Conservation (phyloP, 2,113 vertebrate genomes). For the Malurus cyaneus region DNA sequence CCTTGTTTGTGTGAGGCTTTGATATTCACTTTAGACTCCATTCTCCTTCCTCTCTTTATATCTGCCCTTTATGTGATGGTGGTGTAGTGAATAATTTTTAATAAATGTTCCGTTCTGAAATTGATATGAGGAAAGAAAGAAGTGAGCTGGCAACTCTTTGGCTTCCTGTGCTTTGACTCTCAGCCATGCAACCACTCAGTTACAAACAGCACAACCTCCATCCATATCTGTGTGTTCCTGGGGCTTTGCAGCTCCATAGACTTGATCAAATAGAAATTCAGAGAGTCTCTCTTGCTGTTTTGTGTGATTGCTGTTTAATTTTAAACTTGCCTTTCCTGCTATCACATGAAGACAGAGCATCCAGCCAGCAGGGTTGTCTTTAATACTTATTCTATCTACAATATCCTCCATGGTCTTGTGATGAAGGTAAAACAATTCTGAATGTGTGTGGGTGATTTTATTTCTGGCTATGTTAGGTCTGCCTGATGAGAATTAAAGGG, state of each 20-base stretch:
- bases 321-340: not conserved
- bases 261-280: not conserved
- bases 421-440: not conserved
- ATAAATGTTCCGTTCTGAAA: not conserved
- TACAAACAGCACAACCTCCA: not conserved
- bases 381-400: not conserved
- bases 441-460: not conserved
- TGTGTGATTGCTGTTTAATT: not conserved
- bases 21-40: not conserved
- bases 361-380: not conserved
- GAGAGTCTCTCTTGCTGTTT: not conserved
- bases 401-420: not conserved
- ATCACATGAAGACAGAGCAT: not conserved
- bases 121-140: not conserved
- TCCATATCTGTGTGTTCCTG: not conserved
- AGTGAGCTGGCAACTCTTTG: not conserved
- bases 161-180: not conserved
- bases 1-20: constrained; percentile 1
- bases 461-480: not conserved
- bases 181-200: not conserved
- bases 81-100: not conserved
- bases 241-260: not conserved
- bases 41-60: not conserved
- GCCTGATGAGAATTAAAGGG: not conserved
- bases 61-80: not conserved